Base-by-base conservation (phyloP, 2,113 vertebrate genomes). In the Alligator mississippiensis region DNA sequence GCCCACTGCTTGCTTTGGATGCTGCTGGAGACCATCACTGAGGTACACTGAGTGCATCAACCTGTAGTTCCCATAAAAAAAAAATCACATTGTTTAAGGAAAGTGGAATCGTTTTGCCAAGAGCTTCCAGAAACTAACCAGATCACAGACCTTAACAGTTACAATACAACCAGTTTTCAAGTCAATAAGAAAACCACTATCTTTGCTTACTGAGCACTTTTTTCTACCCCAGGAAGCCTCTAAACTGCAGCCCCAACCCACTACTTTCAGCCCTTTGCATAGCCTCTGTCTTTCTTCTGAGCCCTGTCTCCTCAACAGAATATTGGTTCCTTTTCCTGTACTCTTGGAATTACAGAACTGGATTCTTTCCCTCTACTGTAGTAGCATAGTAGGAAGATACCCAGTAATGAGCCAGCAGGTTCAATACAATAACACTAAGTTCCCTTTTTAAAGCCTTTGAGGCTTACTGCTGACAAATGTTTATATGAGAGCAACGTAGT, bases 91-190 rank as follows among this genome's bases (percentile, higher is more conserved):
- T 55, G 92, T 93, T 90, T 94, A 80, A 94, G 72, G 80, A 93
- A 93, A 93, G 94, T 61, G 60, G 76, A 62, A 88, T 95, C 94
- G 88, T 96, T 96, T 96, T 93, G 87, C 93, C 66, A 93, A 76
- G 87, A 89, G 66, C 66, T 96, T 89, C 87, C 94, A 96, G 64
- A 87, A 97, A 83, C 80, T 64, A 28, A 89, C 90, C 95, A 25
- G 59, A 92, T 90, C 80, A 80, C 87, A 94, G 92, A 90, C 78
- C 91, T 62, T 87, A 89, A 61, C 92, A 90, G 75, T 94, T 84
- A 86, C 82, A 94, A 82, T 16, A 90, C 47, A 47, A 47, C 47
- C 47, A 47, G 47, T 8, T 47, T 47, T 47, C 47, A 47, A 47
- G 47, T 47, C 47, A 47, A 47, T 47, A 47, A 47, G 47, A 47